phyloP scores from a whole-genome alignment of 2,888 invertebrate genomes.

The Deladenus siricidicola region DNA sequence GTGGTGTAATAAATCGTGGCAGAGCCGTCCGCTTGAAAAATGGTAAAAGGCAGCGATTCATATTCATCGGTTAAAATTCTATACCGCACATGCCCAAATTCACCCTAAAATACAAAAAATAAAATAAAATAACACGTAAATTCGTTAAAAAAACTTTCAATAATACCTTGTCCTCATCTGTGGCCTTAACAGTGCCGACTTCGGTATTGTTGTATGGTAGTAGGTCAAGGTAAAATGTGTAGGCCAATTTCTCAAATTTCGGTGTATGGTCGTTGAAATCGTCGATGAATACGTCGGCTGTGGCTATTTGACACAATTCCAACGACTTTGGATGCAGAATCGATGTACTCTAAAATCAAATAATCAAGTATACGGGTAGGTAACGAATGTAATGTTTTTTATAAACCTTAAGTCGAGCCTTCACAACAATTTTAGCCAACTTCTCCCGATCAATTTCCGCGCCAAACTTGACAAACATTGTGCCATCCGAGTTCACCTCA shows the following conservation, averaged over 20 bases:
- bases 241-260: slow-evolving; percentile 37
- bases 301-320: slow-evolving; percentile 31
- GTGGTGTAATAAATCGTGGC: slow-evolving; percentile 26
- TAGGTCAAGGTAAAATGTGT: slow-evolving; percentile 38
- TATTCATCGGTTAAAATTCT: slow-evolving; percentile 28
- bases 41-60: slow-evolving; percentile 24
- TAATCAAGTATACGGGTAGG: neutral
- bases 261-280: slow-evolving; percentile 50
- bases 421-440: slow-evolving; percentile 18
- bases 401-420: slow-evolving; percentile 19
- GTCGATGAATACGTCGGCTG: slow-evolving; percentile 36
- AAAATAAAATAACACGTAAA: too few species aligned
- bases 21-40: slow-evolving; percentile 30
- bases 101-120: slow-evolving; percentile 21
- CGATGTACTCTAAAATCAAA: slow-evolving; percentile 88
- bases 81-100: slow-evolving; percentile 41
- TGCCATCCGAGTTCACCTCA: slow-evolving; percentile 22
- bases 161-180: slow-evolving; percentile 40
- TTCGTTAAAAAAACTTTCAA: neutral
- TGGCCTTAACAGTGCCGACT: slow-evolving; percentile 36
- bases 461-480: slow-evolving; percentile 19
- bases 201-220: slow-evolving; percentile 38
- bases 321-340: too few species aligned
- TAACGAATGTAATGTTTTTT: neutral
- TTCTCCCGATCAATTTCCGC: slow-evolving; percentile 23